Evolutionary conservation across 1,140 invertebrate species (phyloP), one percentile per base, ranked within the genome.

Genomic region (Eriocheir sinensis): DNA sequence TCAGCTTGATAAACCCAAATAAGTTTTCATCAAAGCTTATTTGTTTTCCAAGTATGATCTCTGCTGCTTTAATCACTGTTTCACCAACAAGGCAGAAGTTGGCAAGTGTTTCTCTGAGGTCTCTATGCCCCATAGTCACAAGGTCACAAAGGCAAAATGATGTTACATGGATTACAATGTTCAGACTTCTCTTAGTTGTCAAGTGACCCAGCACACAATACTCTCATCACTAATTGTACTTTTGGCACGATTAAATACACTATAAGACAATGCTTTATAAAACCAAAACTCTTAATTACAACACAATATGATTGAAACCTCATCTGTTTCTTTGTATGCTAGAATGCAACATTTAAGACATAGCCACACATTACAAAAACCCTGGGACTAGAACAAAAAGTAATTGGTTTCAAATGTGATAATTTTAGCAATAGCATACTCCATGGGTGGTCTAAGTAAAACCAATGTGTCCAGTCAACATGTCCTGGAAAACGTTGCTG

Each of bases 111-210:
- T 72, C 21, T 1, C 60, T n/a, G 21, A 1, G 21, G 27, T n/a
- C 60, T 72, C 60, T 72, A 0, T 17, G 27, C 21, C n/a, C 21
- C n/a, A 53, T 21, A 72, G 60, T 72, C 60, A 72, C 60, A 72
- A 72, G 60, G 60, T 72, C 60, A 72, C 27, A 72, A 72, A 72
- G 27, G 27, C n/a, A 72, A 12, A n/a, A n/a, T 72, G 60, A 72
- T 72, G 53, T 60, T 60, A n/a, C n/a, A n/a, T 72, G 60, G 27
- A 72, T 72, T 72, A 72, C 60, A 72, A 72, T 72, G 60, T 72
- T 72, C 60, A 72, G 60, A 72, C 60, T 72, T 72, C 27, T 72
- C 60, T 72, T 21, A 72, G 27, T n/a, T 72, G 60, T 72, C 60
- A 21, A 21, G 60, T 21, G 60, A 72, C 27, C 60, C 60, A 72